Conservation (phyloP, 1,140 invertebrate genomes). For the Drosophila watanabei region DNA sequence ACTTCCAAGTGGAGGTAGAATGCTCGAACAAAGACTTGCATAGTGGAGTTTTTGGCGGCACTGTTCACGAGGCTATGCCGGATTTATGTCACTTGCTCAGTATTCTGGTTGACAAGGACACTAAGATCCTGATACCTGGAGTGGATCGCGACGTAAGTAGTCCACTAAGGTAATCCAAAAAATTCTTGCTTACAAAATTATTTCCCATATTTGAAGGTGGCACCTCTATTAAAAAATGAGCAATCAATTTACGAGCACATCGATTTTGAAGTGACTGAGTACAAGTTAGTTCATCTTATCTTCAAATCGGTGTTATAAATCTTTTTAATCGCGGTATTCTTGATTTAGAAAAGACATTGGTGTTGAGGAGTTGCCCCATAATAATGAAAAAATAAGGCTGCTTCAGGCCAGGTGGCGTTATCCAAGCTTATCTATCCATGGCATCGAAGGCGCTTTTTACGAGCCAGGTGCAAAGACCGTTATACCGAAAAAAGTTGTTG, state of each 20-base stretch:
- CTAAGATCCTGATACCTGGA: conserved; percentile 93
- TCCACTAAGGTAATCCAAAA: background rate
- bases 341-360: conserved; percentile 89
- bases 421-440: conserved; percentile 96
- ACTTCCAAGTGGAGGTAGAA: conserved; percentile 95
- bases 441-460: conserved; percentile 95
- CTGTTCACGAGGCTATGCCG: conserved; percentile 95
- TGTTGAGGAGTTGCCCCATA: conserved; percentile 90
- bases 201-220: conserved; percentile 53
- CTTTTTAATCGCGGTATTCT: conserved; percentile 21
- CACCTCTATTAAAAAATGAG: conserved; percentile 90
- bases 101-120: conserved; percentile 93
- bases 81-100: conserved; percentile 95
- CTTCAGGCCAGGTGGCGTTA: conserved; percentile 97
- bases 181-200: conserved; percentile 14
- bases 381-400: conserved; percentile 91
- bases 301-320: conserved; percentile 46
- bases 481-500: conserved; percentile 97
- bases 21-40: conserved; percentile 97
- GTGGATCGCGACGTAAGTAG: conserved; percentile 90
- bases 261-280: conserved; percentile 95
- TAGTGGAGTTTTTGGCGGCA: conserved; percentile 97
- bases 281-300: conserved; percentile 87
- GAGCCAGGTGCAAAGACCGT: conserved; percentile 97
- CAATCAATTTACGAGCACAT: conserved; percentile 93